Evolutionary conservation across 2,888 invertebrate species (phyloP).

Genomic region (Cheilosia soror): DNA sequence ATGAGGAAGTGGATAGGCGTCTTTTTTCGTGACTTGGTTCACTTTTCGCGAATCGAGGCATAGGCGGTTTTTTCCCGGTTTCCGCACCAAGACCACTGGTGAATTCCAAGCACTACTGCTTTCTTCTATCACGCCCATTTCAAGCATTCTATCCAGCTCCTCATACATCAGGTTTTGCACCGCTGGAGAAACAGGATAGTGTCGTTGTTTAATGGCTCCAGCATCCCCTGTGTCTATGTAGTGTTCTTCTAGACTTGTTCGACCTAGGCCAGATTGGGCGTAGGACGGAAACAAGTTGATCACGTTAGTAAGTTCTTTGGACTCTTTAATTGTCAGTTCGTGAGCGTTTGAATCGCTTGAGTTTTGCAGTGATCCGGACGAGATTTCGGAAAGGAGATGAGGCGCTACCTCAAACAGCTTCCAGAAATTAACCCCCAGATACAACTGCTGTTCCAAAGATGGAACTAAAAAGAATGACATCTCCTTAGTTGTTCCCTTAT

Average conservation of each 20-base stretch:
- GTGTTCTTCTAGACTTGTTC: slow-evolving; percentile 38
- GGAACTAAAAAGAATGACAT: neutral
- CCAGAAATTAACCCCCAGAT: slow-evolving; percentile 26
- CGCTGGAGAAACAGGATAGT: slow-evolving; percentile 56
- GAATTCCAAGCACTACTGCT: too few species aligned
- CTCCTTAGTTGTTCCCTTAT: slow-evolving; percentile 8
- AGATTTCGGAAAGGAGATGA: slow-evolving; percentile 1
- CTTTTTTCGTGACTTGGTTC: too few species aligned
- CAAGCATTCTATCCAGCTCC: too few species aligned
- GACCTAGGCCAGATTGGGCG: slow-evolving; percentile 26
- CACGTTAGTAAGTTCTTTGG: neutral
- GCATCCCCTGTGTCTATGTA: slow-evolving; percentile 18
- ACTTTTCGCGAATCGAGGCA: too few species aligned
- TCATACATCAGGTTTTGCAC: slow-evolving; percentile 10
- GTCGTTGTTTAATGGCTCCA: slow-evolving; percentile 42
- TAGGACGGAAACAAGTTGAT: neutral
- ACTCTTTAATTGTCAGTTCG: neutral
- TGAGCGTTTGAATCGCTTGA: neutral
- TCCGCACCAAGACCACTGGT: too few species aligned
- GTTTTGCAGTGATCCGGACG: neutral
- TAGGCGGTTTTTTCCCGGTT: too few species aligned
- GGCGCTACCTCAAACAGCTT: slow-evolving; percentile 27
- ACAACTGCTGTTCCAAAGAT: neutral
- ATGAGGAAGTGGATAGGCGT: too few species aligned
- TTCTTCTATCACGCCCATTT: too few species aligned